phyloP scores from a whole-genome alignment of 1,140 invertebrate genomes.

The Macrotrachela quadricornifera region DNA sequence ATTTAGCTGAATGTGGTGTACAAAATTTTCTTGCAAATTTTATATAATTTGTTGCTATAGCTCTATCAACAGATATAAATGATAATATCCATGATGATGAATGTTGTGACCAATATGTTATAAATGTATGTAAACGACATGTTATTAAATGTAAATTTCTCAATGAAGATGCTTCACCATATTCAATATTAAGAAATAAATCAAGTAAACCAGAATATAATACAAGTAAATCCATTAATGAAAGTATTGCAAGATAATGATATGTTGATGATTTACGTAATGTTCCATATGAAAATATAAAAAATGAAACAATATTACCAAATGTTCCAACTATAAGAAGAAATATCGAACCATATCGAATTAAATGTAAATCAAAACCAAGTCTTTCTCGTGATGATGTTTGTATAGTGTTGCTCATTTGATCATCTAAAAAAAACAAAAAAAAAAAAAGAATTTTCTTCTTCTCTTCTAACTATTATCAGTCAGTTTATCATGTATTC shows the following conservation, averaged over 20 bases:
- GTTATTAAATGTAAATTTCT: background rate
- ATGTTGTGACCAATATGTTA: constrained; percentile 1
- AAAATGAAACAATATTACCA: constrained; percentile 1
- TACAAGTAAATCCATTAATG: constrained; percentile 3
- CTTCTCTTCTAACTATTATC: too few species aligned
- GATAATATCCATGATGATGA: constrained; percentile 3
- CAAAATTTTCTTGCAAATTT: constrained; percentile 4
- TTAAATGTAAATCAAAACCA: background rate
- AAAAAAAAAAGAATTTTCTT: too few species aligned
- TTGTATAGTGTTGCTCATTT: too few species aligned
- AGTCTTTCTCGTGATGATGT: too few species aligned
- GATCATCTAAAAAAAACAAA: too few species aligned
- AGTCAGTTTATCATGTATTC: too few species aligned
- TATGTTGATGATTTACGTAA: constrained; percentile 8
- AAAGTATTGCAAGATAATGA: background rate
- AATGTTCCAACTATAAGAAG: constrained; percentile 1
- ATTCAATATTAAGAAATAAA: constrained; percentile 1
- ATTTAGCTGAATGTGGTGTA: background rate
- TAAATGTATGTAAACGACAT: constrained; percentile 5
- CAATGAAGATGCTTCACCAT: background rate
- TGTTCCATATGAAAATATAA: background rate
- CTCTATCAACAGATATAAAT: constrained; percentile 3
- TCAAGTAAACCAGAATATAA: background rate
- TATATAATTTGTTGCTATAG: constrained; percentile 5
- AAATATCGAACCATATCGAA: background rate